Evolutionary conservation across 1,140 invertebrate species (phyloP), one percentile per base, ranked within the genome.

Genomic region (Magallana angulata): DNA sequence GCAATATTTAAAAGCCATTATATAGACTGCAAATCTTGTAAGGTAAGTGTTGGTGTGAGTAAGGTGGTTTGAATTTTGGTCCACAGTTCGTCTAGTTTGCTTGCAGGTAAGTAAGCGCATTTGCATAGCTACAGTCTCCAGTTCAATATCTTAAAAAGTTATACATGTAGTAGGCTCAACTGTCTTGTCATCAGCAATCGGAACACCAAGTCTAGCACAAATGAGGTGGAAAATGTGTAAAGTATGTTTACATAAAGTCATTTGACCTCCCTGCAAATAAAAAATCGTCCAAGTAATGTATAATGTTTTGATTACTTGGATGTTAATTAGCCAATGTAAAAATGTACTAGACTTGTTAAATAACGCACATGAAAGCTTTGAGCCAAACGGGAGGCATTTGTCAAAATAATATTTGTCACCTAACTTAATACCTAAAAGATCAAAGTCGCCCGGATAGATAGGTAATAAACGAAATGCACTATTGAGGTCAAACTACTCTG

Each of bases 111-210:
- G 36, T 36, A 36, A 36, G 36, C 36, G 36, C 36, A 36, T 57
- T 18, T 82, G 64, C 86, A 84, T 56, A 9, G 57, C 12, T 56
- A 24, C 18, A 30, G 62, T 87, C 7, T 87, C 81, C 0, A 87
- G 12, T 48, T 87, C 82, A 24, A 71, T 76, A 6, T 36, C 85
- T n/a, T 48, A 57, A 16, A 76, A 85, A 5, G 85, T 85, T 8
- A 85, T 0, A 71, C 57, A 76, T 76, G 48, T 76, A 16, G 64
- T 76, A 6, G 64, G 56, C n/a, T 80, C 30, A 1, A 58, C 48
- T 14, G 48, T 85, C 16, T 57, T 82, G 57, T n/a, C 57, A 12
- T 82, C 56, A 56, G 36, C 57, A 36, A 82, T 82, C 9, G 81
- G 81, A 14, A 82, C 48, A 18, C 68, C 68, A 12, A 84, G 18